Evolutionary conservation across 2,797 vertebrate genomes (phyloP).

Genomic region (Melanotaenia maccullochi): DNA sequence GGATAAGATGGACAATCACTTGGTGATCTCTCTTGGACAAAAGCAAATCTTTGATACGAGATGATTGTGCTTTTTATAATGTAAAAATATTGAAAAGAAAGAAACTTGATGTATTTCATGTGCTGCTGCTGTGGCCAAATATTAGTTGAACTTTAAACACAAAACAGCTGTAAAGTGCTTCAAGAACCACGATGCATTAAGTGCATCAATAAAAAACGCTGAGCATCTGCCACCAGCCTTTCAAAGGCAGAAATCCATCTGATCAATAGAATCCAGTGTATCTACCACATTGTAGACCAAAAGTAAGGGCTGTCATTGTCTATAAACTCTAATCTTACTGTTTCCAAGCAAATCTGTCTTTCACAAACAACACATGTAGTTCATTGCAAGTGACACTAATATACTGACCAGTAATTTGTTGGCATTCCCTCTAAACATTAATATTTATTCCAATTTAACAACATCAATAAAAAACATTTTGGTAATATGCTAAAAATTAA

Average conservation of each 20-base stretch:
- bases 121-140: neutral
- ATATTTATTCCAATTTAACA: neutral
- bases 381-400: too few species aligned
- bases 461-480: too few species aligned
- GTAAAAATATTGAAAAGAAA: neutral
- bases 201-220: neutral
- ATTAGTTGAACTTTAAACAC: neutral
- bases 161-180: neutral
- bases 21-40: neutral
- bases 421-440: too few species aligned
- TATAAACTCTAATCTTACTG: neutral
- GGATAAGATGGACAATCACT: neutral
- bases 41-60: neutral
- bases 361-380: neutral
- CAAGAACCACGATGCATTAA: neutral
- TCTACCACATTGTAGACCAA: neutral
- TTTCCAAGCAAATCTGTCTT: neutral
- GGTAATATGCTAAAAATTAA: too few species aligned
- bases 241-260: neutral
- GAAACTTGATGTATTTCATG: neutral
- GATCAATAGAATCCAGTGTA: neutral
- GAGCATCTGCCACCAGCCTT: neutral
- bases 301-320: neutral
- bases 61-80: neutral
- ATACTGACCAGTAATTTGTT: too few species aligned